phyloP scores from a whole-genome alignment of 2,888 invertebrate species.

The Cryptosula pallasiana region DNA sequence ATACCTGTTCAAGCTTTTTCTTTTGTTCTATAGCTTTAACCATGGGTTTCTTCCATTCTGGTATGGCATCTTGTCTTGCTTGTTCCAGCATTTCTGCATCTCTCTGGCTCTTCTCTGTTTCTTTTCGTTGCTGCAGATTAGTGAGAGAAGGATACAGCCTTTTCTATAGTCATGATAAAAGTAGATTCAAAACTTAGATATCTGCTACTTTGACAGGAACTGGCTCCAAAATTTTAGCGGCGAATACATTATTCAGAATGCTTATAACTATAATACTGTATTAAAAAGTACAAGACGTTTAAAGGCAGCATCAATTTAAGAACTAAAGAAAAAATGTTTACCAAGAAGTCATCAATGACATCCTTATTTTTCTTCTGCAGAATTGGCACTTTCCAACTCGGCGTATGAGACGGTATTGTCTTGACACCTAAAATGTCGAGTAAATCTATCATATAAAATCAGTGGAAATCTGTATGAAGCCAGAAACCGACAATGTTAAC shows the following conservation, averaged over 20 bases:
- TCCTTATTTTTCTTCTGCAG: slow-evolving; percentile 9
- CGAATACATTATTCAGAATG: too few species aligned
- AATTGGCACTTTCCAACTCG: slow-evolving; percentile 11
- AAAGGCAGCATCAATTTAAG: too few species aligned
- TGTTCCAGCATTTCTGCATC: neutral
- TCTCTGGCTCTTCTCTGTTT: neutral
- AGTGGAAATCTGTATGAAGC: too few species aligned
- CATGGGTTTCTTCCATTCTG: slow-evolving; percentile 10
- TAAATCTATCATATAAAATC: too few species aligned
- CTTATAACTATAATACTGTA: too few species aligned
- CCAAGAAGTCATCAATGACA: slow-evolving; percentile 6
- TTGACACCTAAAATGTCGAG: slow-evolving; percentile 10
- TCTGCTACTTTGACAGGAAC: too few species aligned
- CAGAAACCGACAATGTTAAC: too few species aligned
- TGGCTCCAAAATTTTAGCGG: too few species aligned
- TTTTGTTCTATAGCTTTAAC: neutral
- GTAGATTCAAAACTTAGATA: too few species aligned
- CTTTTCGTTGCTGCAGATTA: neutral
- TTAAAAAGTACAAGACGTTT: too few species aligned
- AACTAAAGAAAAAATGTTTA: too few species aligned
- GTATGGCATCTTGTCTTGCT: neutral
- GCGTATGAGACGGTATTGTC: neutral
- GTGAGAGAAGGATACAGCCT: neutral
- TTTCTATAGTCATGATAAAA: neutral
- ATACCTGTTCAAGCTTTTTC: neutral